Percentiles rank a stretch among this genome's conserved stretches.
Evolutionary conservation across 1,140 invertebrate species (phyloP).

Genomic region (Olivierus martensii): DNA sequence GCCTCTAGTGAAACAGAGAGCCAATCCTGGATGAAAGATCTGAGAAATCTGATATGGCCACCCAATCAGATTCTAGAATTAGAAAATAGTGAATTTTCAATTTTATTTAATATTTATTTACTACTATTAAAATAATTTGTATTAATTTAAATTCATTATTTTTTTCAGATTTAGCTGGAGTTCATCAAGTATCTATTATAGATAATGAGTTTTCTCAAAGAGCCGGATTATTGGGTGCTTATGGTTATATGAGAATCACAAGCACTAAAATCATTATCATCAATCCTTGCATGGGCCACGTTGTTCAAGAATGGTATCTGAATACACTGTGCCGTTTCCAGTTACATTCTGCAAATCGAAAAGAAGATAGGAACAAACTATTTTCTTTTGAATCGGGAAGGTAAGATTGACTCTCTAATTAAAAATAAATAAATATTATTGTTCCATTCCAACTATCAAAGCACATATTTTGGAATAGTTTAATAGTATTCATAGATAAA

Average conservation of each 20-base stretch:
- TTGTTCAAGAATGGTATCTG: conserved; percentile 7
- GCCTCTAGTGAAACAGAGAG: background rate
- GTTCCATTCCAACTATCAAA: too few species aligned
- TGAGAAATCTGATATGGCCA: conserved; percentile 3
- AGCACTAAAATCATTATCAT: background rate
- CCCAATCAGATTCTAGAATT: background rate
- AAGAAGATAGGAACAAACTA: too few species aligned
- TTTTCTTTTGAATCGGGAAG: too few species aligned
- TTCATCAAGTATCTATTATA: conserved; percentile 3
- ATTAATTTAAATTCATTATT: background rate
- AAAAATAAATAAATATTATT: too few species aligned
- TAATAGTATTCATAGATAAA: too few species aligned
- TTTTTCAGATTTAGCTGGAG: background rate
- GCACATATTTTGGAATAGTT: too few species aligned
- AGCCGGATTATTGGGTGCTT: conserved; percentile 4
- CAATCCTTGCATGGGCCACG: background rate
- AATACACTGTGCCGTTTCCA: background rate
- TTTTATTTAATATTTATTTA: background rate
- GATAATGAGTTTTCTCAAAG: conserved; percentile 1
- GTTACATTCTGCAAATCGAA: too few species aligned
- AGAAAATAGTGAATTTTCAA: background rate
- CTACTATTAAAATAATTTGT: background rate
- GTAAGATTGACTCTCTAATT: too few species aligned
- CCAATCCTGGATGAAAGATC: background rate
- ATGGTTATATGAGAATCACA: background rate